These are phyloP conservation scores for Apis cerana DNA, from an alignment of 1,140 invertebrate genomes.

Conservation along the genomic window DNA sequence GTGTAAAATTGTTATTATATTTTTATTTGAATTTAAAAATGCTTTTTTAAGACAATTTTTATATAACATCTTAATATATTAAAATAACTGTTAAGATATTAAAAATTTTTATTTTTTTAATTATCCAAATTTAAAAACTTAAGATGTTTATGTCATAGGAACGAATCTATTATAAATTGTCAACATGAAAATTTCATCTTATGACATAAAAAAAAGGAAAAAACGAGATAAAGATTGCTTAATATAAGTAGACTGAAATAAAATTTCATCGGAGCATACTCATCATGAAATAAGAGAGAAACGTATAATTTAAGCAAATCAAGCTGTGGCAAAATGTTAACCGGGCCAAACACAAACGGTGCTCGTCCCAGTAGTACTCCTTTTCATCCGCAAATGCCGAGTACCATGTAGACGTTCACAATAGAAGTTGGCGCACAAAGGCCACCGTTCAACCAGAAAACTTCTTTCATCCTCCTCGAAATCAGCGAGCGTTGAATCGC, in stretches of 20 bases:
- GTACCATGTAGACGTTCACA: conserved; percentile 4
- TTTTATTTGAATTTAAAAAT: no score
- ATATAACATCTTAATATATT: no score
- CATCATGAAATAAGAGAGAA: neutral
- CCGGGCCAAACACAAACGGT: conserved; percentile 10
- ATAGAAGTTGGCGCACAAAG: conserved; percentile 8
- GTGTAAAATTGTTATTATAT: no score
- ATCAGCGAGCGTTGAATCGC: conserved; percentile 19
- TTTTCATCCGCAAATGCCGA: neutral
- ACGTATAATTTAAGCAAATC: conserved; percentile 2
- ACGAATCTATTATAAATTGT: no score
- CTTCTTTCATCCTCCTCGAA: conserved; percentile 9
- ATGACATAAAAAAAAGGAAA: neutral
- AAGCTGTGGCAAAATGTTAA: conserved; percentile 14
- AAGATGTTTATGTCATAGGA: no score
- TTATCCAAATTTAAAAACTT: no score
- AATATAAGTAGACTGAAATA: neutral
- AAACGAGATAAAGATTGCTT: neutral
- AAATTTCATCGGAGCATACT: neutral
- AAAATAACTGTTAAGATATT: no score
- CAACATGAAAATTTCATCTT: neutral
- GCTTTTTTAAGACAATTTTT: no score
- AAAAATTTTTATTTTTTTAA: no score
- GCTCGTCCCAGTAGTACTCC: neutral
- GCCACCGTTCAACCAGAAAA: neutral